Conservation (phyloP, 2,888 invertebrate genomes). For the Cantharis rufa region DNA sequence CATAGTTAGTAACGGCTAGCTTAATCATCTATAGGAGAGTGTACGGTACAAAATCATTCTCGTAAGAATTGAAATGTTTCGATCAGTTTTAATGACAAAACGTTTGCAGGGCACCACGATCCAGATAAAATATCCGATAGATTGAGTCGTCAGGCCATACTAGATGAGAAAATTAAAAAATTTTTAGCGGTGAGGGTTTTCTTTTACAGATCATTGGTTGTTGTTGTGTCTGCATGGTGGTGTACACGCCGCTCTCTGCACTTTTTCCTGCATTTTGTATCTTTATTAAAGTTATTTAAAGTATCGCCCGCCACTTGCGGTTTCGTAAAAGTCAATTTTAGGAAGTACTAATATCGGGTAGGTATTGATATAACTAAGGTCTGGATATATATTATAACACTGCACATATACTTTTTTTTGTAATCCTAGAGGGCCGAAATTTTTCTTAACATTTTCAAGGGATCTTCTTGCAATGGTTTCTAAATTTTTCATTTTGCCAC, state of each 20-base stretch:
- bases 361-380: neutral
- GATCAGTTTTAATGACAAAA: slow-evolving; percentile 31
- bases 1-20: slow-evolving; percentile 39
- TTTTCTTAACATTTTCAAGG: neutral
- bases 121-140: slow-evolving; percentile 74
- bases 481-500: neutral
- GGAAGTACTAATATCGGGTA: neutral
- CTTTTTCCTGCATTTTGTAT: slow-evolving; percentile 31
- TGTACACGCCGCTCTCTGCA: slow-evolving; percentile 53
- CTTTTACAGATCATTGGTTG: slow-evolving; percentile 36
- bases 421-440: neutral
- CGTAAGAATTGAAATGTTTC: slow-evolving; percentile 12
- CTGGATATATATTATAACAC: neutral
- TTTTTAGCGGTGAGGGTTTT: slow-evolving; percentile 82
- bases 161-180: slow-evolving; percentile 92
- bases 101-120: slow-evolving; percentile 56
- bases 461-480: neutral
- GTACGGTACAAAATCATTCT: neutral
- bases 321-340: neutral
- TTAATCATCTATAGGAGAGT: neutral
- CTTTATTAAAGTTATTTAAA: slow-evolving; percentile 10
- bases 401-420: neutral
- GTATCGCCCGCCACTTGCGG: neutral
- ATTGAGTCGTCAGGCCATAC: slow-evolving; percentile 82
- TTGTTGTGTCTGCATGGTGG: slow-evolving; percentile 49